Base-by-base conservation (phyloP, 2,888 invertebrate species). In the Drosophila kambysellisi region DNA sequence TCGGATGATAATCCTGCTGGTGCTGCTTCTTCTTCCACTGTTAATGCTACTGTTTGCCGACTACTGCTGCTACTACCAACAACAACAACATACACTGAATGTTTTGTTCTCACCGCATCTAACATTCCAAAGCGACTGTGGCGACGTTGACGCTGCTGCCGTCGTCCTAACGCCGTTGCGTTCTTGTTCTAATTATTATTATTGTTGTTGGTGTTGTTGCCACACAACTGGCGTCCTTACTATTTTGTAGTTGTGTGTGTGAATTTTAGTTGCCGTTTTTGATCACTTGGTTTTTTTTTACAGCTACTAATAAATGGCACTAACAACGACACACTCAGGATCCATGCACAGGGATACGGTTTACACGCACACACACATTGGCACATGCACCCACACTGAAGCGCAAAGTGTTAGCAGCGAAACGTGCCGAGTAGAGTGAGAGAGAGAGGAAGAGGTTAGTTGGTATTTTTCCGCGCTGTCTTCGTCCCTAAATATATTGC, bases 71-170 rank as follows among this genome's bases (percentile, higher is more conserved):
- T 83, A 91, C 90, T 57, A 57, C 56, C 82, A 91, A 88, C 91
- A 90, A 85, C 50, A 91, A 88, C 91, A 89, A 86, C 85, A 92
- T 91, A 91, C 92, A 92, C 89, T 91, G 88, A 91, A 89, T 88
- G 90, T 88, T 85, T 83, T 89, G 91, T 88, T 88, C 88, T 91
- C 92, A 92, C 92, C 90, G 91, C 93, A 93, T 93, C 89, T 93
- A 93, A 92, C 93, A 93, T 93, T 93, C 93, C 93, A 93, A 92
- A 87, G 90, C 89, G 91, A 74, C 83, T 71, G 68, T 76, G 74
- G 63, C 66, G 64, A 60, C 69, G 67, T 54, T 75, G 74, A 65
- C 79, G 80, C 76, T 76, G 60, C 60, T 70, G 67, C 53, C 76
- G 74, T 67, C 79, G 80, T 77, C 76, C 74, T 67, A 50, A 61